phyloP scores from a whole-genome alignment of 1,140 invertebrate species.

The Epicauta chinensis region DNA sequence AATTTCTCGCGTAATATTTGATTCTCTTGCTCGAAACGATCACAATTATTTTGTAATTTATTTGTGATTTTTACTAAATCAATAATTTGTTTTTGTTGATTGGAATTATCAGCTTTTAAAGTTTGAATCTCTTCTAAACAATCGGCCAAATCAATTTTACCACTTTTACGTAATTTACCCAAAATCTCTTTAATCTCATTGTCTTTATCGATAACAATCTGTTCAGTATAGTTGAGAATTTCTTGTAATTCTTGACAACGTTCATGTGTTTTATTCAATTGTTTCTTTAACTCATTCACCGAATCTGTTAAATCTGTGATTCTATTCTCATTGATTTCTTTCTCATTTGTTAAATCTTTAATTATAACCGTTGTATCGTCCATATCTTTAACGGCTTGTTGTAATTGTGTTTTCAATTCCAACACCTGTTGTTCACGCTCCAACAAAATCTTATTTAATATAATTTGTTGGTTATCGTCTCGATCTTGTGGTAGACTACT shows the following conservation, averaged over 20 bases:
- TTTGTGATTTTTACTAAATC: conserved; percentile 58
- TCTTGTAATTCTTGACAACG: conserved; percentile 34
- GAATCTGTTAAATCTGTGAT: conserved; percentile 23
- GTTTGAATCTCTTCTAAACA: conserved; percentile 59
- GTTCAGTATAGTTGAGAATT: conserved; percentile 28
- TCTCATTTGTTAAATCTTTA: conserved; percentile 48
- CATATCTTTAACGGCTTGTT: conserved; percentile 64
- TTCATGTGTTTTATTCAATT: conserved; percentile 31
- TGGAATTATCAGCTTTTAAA: conserved; percentile 51
- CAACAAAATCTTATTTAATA: conserved; percentile 11
- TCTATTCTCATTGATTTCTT: conserved; percentile 36
- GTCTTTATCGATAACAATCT: conserved; percentile 47
- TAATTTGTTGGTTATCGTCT: conserved; percentile 12
- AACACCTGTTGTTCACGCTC: conserved; percentile 54
- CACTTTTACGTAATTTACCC: conserved; percentile 55
- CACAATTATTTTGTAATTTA: conserved; percentile 54
- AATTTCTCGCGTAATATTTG: conserved; percentile 51
- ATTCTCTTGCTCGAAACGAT: conserved; percentile 57
- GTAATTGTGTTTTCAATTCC: conserved; percentile 60
- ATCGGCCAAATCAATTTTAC: conserved; percentile 58
- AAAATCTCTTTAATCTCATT: conserved; percentile 51
- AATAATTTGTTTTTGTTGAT: conserved; percentile 58
- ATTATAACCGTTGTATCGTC: conserved; percentile 53
- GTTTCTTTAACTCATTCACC: conserved; percentile 27
- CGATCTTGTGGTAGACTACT: conserved; percentile 35